Base-by-base conservation (phyloP, 2,888 invertebrate species). In the Lasioglossum oenotherae region DNA sequence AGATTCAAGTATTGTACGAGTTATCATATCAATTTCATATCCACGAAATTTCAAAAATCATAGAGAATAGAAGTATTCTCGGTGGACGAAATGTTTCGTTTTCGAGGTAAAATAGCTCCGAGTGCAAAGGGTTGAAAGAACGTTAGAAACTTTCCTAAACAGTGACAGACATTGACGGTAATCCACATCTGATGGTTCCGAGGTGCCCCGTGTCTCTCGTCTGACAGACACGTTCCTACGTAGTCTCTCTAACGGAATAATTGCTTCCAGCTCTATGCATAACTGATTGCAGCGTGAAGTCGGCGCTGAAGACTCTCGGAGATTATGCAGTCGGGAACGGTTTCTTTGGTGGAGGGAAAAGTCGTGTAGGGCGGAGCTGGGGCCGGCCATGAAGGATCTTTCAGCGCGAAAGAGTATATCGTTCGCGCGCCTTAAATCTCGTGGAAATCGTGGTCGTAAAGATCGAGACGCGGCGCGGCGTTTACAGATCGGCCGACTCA, bases 391-490 rank as follows among this genome's bases (percentile, higher is more conserved):
- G 57, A 72, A 78, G 35, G 78, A 57, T 85, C 83, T 35, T 27
- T 81, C 78, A 77, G 69, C 82, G 88, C 77, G 69, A 74, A 80
- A 67, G 71, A 31, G 79, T 57, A 69, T 77, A 49, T 74, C 79
- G 74, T 74, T 84, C 80, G 80, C 88, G 85, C 82, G 78, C 31
- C 38, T 67, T 87, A 82, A 87, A 85, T 83, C 82, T 82, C 75
- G 64, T 73, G 75, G 71, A 88, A 89, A 86, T 82, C 74, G 67
- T 86, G 69, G 74, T 49, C 67, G 38, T 64, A 69, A 86, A 79
- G 64, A 81, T 41, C 3, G 2, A 3, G 44, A 3, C 57, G 74
- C 4, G 46, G 46, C 0, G 46, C 46, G 46, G 44, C 81, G 23
- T 69, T n/a, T 23, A 35, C 64, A 64, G 80, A 80, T 60, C 60